Evolutionary conservation across 2,113 vertebrate species (phyloP), one percentile per base, ranked within the genome.

Genomic region (Mustelus asterias): DNA sequence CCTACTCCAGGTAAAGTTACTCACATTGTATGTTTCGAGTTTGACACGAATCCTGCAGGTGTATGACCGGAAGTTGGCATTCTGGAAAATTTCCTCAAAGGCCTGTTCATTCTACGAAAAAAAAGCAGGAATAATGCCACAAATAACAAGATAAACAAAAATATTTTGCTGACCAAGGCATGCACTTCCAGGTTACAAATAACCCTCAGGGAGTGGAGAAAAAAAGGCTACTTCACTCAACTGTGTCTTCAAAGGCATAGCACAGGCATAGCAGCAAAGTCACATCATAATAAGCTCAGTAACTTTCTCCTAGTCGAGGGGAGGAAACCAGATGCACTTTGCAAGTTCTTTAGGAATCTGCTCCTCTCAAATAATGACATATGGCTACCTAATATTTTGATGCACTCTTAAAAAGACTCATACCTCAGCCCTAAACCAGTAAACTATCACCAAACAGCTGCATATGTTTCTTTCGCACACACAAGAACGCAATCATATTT

Each of bases 21-120:
- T 99, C 97, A 99, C 99, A 0, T 99, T 99, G 97, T 99, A 99
- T 0, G 98, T 99, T 97, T 99, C 99, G 86, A 99, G 97, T 96
- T 99, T 99, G 96, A 99, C 98, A 96, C 99, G 97, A 97, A 98
- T 98, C 95, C 97, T 98, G 97, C 99, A 99, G 58, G 98, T 97
- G 0, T 98, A 99, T 0, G 98, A 98, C 96, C 98, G 98, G 97
- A 99, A 99, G 97, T 98, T 99, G 97, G 99, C 98, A 69, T 98
- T 98, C 95, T 99, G 98, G 97, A 99, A 98, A 96, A 99, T 96
- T 96, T 99, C 99, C 14, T 99, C 99, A 96, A 98, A 99, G 0
- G 99, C 99, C 29, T 98, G 96, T 96, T 99, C 99, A 0, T 99
- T 99, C 99, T 99, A 98, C 0, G 96, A 97, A 96, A 95, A 97